Conservation (phyloP, 2,113 vertebrate species). For the Taxidea taxus region DNA sequence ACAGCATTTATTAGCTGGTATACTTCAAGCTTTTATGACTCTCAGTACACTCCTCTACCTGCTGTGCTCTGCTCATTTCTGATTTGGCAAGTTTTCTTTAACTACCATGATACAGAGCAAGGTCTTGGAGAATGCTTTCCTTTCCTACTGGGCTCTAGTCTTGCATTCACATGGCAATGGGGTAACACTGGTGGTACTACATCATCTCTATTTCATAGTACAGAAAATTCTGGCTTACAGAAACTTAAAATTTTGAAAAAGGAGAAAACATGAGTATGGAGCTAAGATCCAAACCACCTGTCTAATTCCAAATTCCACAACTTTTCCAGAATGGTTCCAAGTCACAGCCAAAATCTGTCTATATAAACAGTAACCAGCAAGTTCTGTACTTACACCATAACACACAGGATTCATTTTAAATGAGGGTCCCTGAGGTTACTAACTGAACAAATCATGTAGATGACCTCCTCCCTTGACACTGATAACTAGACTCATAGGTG, state of each 20-base stretch:
- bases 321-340: neutral
- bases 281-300: neutral
- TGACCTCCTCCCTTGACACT: rapidly evolving
- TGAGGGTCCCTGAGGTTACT: rapidly evolving
- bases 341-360: neutral
- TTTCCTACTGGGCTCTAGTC: neutral
- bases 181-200: rapidly evolving
- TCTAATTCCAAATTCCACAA: neutral
- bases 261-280: neutral
- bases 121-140: rapidly evolving
- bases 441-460: rapidly evolving
- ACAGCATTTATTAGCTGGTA: rapidly evolving
- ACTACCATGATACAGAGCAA: rapidly evolving
- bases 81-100: neutral
- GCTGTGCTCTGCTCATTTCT: too few species aligned
- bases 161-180: rapidly evolving
- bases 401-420: rapidly evolving
- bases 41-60: rapidly evolving
- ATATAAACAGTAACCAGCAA: rapidly evolving
- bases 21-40: rapidly evolving
- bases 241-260: neutral
- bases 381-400: neutral
- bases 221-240: neutral
- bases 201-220: neutral
- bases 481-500: neutral